phyloP scores from a whole-genome alignment of 2,113 vertebrate genomes.

The Canis aureus region DNA sequence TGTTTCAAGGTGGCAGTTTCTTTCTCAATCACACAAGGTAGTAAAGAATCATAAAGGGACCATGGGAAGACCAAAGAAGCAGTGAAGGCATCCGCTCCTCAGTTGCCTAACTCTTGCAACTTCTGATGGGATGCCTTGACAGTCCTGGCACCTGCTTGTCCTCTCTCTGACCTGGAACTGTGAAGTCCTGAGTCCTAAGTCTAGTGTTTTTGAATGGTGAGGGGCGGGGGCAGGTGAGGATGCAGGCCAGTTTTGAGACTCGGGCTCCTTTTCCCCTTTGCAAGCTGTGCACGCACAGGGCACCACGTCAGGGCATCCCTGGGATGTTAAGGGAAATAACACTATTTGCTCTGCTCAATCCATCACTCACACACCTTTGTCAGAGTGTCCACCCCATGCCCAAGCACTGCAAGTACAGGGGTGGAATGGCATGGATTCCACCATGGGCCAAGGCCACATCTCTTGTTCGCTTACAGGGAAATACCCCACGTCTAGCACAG shows the following conservation, averaged over 20 bases:
- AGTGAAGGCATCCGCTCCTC: not conserved
- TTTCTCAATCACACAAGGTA: not conserved
- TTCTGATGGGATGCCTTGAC: not conserved
- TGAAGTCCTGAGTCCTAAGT: not conserved
- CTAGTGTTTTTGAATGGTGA: not conserved
- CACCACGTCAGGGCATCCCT: not conserved
- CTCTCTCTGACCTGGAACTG: not conserved
- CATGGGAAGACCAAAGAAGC: not conserved
- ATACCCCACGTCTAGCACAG: not conserved
- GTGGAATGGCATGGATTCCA: not conserved
- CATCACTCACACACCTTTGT: not conserved
- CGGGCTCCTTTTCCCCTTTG: not conserved
- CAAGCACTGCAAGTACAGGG: not conserved
- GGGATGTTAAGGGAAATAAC: not conserved
- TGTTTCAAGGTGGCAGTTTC: not conserved
- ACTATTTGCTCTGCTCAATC: not conserved
- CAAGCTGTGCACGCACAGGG: not conserved
- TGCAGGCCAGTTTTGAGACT: not conserved
- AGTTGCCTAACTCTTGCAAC: not conserved
- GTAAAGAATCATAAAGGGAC: not conserved
- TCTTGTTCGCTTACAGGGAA: not conserved
- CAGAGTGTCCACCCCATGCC: not conserved
- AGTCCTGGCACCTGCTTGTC: not conserved
- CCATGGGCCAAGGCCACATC: fast-evolving
- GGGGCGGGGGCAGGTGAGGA: fast-evolving